phyloP scores from a whole-genome alignment of 2,888 invertebrate species.

The Trachelus iudaicus region DNA sequence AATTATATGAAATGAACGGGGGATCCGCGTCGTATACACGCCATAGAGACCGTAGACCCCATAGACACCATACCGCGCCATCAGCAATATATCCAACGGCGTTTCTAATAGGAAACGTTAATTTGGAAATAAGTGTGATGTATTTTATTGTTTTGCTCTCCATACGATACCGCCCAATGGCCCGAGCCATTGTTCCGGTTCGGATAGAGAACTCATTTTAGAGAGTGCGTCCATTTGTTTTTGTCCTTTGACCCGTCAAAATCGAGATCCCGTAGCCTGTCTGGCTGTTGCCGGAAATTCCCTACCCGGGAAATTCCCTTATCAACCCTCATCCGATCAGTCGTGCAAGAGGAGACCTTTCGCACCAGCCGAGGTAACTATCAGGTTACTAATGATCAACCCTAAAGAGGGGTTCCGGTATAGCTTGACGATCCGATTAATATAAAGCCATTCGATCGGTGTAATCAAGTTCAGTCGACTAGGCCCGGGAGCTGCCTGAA shows the following conservation, averaged over 20 bases:
- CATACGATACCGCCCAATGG: neutral
- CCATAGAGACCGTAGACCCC: slow-evolving; percentile 15
- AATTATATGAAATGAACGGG: slow-evolving; percentile 57
- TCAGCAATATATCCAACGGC: slow-evolving; percentile 14
- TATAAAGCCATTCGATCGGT: slow-evolving; percentile 44
- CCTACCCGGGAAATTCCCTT: neutral
- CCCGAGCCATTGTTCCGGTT: neutral
- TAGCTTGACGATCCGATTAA: slow-evolving; percentile 42
- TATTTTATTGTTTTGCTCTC: slow-evolving; percentile 43
- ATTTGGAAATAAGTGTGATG: slow-evolving; percentile 44
- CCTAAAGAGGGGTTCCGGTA: slow-evolving; percentile 41
- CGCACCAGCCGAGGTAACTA: slow-evolving; percentile 10
- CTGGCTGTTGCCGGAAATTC: neutral
- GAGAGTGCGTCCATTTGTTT: neutral
- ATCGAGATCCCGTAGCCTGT: neutral
- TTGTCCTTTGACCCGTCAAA: neutral
- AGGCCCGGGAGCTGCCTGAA: slow-evolving; percentile 29
- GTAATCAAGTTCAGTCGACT: slow-evolving; percentile 42
- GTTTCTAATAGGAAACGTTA: slow-evolving; percentile 49
- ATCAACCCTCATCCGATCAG: neutral
- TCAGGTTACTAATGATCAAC: slow-evolving; percentile 38
- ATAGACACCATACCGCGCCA: slow-evolving; percentile 27
- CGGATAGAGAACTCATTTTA: neutral
- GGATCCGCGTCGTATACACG: neutral
- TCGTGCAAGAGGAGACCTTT: slow-evolving; percentile 4